A percentile compares a stretch with the other conserved stretches of the same genome.
Evolutionary conservation across 2,888 invertebrate genomes (phyloP).

Genomic region (Argynnis bischoffii): DNA sequence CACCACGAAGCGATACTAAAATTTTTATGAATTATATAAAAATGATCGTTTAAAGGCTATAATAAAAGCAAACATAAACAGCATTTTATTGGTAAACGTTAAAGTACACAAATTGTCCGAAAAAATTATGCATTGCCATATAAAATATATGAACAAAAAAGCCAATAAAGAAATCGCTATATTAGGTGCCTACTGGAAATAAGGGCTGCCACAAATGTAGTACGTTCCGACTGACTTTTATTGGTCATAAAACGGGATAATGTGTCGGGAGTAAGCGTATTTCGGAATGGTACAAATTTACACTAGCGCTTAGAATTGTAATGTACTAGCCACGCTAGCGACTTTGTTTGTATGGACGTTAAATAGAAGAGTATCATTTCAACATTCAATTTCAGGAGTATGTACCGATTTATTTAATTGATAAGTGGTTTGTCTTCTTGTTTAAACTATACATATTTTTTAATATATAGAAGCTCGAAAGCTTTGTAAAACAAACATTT

Average conservation of each 20-base stretch:
- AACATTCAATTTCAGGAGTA: neutral
- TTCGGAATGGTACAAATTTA: constrained; percentile 80
- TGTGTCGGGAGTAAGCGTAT: constrained; percentile 77
- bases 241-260: constrained; percentile 80
- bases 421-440: too few species aligned
- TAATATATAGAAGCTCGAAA: too few species aligned
- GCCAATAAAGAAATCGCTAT: constrained; percentile 73
- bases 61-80: constrained; percentile 72
- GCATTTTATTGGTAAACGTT: constrained; percentile 65
- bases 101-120: constrained; percentile 69
- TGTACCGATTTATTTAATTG: too few species aligned
- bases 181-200: constrained; percentile 72
- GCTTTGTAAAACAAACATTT: too few species aligned
- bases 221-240: constrained; percentile 78
- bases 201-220: constrained; percentile 79
- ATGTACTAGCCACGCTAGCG: constrained; percentile 2
- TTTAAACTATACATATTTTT: too few species aligned
- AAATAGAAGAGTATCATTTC: neutral
- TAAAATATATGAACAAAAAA: constrained; percentile 67
- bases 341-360: constrained; percentile 7
- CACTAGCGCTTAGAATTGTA: constrained; percentile 51
- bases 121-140: constrained; percentile 70
- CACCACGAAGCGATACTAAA: constrained; percentile 42
- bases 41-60: constrained; percentile 62
- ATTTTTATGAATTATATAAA: constrained; percentile 72